Percentiles rank a stretch among this genome's conserved stretches.
phyloP scores from a whole-genome alignment of 2,113 vertebrate genomes.

The human (Homo sapiens) region GRCh38 chr2:133829001-133829500 shows the following conservation, averaged over 20 bases:
- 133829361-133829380: slow-evolving; percentile 59
- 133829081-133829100: background rate
- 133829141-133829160: slow-evolving; percentile 44
- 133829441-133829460: slow-evolving; percentile 53
- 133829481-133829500: slow-evolving; percentile 65
- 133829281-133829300: slow-evolving; percentile 21
- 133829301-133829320: slow-evolving; percentile 55
- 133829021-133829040: background rate
- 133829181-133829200: slow-evolving; percentile 41
- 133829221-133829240: slow-evolving; percentile 49
- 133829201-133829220: background rate
- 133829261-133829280: slow-evolving; percentile 33
- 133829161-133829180: slow-evolving; percentile 25
- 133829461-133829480: slow-evolving; percentile 70
- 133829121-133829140: background rate
- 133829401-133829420: slow-evolving; percentile 41
- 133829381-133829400: slow-evolving; percentile 69
- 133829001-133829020: background rate
- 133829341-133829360: slow-evolving; percentile 61
- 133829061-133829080: slow-evolving; percentile 49
- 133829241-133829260: slow-evolving; percentile 41
- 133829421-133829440: slow-evolving; percentile 73
- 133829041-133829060: background rate
- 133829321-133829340: slow-evolving; percentile 62
- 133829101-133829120: background rate